Conservation (phyloP, 2,113 vertebrate species). For the Sinocyclocheilus anophthalmus region DNA sequence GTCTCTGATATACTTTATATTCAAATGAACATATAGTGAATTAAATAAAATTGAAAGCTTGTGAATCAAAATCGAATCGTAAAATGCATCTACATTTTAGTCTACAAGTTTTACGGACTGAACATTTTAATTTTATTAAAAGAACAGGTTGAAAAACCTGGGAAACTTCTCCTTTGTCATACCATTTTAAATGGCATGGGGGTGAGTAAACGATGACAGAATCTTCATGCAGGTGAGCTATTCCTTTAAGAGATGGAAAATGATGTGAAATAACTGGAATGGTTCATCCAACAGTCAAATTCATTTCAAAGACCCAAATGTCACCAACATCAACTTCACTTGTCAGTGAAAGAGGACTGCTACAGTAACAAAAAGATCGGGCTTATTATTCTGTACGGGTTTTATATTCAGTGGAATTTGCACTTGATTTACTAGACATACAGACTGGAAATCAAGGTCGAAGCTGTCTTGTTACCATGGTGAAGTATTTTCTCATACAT, state of each 20-base stretch:
- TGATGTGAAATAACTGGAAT: conserved; percentile 24
- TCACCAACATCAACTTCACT: conserved; percentile 2
- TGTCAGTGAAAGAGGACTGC: conserved; percentile 14
- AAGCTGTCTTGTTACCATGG: conserved; percentile 51
- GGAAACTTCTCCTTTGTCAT: background rate
- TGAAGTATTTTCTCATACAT: conserved; percentile 53
- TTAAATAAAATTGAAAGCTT: too few relatives aligned
- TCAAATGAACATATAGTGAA: too few relatives aligned
- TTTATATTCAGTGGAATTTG: conserved; percentile 19
- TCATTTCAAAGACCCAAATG: conserved; percentile 19
- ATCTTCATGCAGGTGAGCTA: background rate
- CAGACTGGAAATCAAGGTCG: conserved; percentile 54
- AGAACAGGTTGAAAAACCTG: background rate
- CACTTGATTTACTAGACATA: conserved; percentile 48
- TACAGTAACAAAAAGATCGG: background rate
- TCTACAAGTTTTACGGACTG: too few relatives aligned
- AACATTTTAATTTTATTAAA: background rate
- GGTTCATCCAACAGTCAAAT: conserved; percentile 22
- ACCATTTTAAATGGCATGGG: background rate
- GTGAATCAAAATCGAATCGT: too few relatives aligned
- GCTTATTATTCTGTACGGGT: conserved; percentile 11
- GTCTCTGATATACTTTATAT: too few relatives aligned
- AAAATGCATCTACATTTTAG: too few relatives aligned
- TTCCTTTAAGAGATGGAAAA: conserved; percentile 15
- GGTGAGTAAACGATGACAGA: background rate